Percentiles rank a stretch among this genome's conserved stretches.
Conservation (phyloP, 1,140 invertebrate species). For the Drosophila kurseongensis region DNA sequence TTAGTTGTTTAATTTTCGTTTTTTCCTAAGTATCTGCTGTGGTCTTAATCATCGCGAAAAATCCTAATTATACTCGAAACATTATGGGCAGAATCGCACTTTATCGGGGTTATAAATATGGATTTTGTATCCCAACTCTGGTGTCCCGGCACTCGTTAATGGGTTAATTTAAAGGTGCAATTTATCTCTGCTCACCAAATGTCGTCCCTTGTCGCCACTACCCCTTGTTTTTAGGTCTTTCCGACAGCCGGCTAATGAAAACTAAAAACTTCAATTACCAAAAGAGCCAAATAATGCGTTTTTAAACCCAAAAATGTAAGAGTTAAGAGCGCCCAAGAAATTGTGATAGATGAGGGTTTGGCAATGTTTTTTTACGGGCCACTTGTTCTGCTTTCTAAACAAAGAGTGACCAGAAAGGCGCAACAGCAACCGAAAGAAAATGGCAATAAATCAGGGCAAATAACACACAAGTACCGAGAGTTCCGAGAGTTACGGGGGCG, state of each 20-base stretch:
- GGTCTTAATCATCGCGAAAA: neutral
- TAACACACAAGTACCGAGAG: slow-evolving; percentile 42
- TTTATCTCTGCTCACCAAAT: slow-evolving; percentile 40
- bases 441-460: slow-evolving; percentile 84
- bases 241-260: slow-evolving; percentile 70
- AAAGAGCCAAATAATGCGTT: slow-evolving; percentile 74
- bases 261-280: slow-evolving; percentile 84
- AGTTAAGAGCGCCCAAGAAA: slow-evolving; percentile 55
- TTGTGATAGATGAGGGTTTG: slow-evolving; percentile 84
- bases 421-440: slow-evolving; percentile 62
- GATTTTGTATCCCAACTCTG: slow-evolving; percentile 12
- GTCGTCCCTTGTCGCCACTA: slow-evolving; percentile 53
- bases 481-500: slow-evolving; percentile 17
- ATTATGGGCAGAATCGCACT: neutral
- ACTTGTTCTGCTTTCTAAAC: slow-evolving; percentile 71
- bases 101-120: slow-evolving; percentile 20
- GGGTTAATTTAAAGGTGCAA: slow-evolving; percentile 60
- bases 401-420: slow-evolving; percentile 70
- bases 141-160: slow-evolving; percentile 34
- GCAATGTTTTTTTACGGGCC: slow-evolving; percentile 77
- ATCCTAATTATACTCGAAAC: neutral
- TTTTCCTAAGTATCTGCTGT: too few species aligned
- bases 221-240: slow-evolving; percentile 15
- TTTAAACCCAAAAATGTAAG: slow-evolving; percentile 79
- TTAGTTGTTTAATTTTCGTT: too few species aligned